Evolutionary conservation across 2,888 invertebrate species (phyloP), one percentile per base, ranked within the genome.

Genomic region (Phortica magna): DNA sequence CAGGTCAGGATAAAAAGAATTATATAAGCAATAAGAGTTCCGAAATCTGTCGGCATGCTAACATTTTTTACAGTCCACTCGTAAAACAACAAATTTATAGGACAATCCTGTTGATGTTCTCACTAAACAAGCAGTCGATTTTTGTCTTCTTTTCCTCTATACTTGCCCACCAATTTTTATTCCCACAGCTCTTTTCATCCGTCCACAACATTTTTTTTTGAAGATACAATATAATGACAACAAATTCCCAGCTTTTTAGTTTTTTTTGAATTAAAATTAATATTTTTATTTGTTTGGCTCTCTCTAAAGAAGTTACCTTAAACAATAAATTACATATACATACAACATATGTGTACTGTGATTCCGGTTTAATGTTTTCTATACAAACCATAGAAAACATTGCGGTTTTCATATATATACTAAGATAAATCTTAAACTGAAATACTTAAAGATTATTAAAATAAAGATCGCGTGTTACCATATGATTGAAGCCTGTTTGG

Each of bases 31-130:
- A 90, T 68, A 22, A 88, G 64, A 7, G 83, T 81, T 2, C 84
- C 83, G 19, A 84, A 70, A 41, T 84, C 84, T 1, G 74, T 65
- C 1, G 89, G 86, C 22, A 87, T 43, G 14, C 78, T 73, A 12
- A 80, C 71, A 73, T 88, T 90, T 55, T 87, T 83, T 6, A 79
- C 72, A 0, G 83, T 41, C 81, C 90, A 90, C 48, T 90, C 84
- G 61, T 80, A 83, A 0, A 91, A 22, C 0, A 82, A 53, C 14
- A 74, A 81, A 17, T 80, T 79, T 48, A 84, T 48, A 7, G 84
- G 82, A 61, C 84, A 71, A 17, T 81, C 78, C 87, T 88, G 75
- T 31, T 53, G 10, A 7, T 55, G 9, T 53, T 10, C n/a, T n/a
- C 19, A 55, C 7, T 12, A 31, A 41, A 67, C 5, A 6, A 12